Conservation (phyloP, 2,797 vertebrate species). For the Todus mexicanus region DNA sequence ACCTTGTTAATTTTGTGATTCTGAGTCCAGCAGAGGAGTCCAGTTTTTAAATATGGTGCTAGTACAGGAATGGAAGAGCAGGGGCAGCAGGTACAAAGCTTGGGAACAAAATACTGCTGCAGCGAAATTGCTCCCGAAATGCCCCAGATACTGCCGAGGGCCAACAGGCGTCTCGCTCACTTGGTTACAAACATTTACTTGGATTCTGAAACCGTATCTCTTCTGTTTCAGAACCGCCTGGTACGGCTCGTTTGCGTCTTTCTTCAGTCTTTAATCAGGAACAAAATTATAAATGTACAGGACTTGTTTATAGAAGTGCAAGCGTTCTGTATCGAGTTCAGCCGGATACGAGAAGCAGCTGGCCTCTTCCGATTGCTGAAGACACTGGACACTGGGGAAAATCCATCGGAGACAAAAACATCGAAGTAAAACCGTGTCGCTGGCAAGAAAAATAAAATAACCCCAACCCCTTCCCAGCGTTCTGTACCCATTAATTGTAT, state of each 20-base stretch:
- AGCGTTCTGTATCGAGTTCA: constrained; percentile 99
- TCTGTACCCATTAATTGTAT: constrained; percentile 26
- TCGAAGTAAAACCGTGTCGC: constrained; percentile 77
- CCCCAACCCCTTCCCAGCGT: not conserved
- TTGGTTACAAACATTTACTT: not conserved
- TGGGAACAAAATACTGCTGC: not conserved
- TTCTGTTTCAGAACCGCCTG: constrained; percentile 87
- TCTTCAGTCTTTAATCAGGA: constrained; percentile 96
- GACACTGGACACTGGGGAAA: constrained; percentile 94
- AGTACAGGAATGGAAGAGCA: not conserved
- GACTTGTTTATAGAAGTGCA: constrained; percentile 99
- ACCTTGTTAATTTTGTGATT: too few species aligned
- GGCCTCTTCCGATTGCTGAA: constrained; percentile 96
- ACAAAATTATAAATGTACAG: constrained; percentile 99
- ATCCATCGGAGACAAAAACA: constrained; percentile 85
- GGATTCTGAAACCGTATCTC: not conserved
- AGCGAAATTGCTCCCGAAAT: not conserved
- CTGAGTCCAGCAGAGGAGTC: not conserved
- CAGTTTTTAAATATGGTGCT: not conserved
- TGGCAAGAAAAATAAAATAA: not conserved
- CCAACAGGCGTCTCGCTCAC: not conserved
- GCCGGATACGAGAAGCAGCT: constrained; percentile 95
- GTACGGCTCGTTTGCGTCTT: constrained; percentile 98
- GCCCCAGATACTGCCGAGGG: not conserved
- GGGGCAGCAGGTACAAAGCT: not conserved